Evolutionary conservation across 1,140 invertebrate species (phyloP), one percentile per base, ranked within the genome.

Genomic region (Brachionus paranguensis): DNA sequence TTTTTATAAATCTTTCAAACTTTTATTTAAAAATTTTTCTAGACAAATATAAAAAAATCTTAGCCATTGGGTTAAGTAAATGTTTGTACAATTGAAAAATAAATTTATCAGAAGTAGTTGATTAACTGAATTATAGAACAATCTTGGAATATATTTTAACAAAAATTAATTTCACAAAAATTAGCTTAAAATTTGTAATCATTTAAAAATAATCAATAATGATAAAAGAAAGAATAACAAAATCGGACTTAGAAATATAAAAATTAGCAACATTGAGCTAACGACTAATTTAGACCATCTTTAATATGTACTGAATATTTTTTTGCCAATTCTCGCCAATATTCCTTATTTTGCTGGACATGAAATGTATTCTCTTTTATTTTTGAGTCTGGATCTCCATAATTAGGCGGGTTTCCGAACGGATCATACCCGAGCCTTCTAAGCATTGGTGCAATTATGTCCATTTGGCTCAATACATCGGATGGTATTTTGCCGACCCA

Each of bases 401-500:
- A 99, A 87, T 93, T 92, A 50, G 96, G 96, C 70, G 95, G 95
- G 91, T 97, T 97, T 86, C 93, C 93, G 87, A 94, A 93, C 37
- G 96, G 95, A 92, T 97, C 95, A 90, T 98, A 98, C 76, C 96
- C 96, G 65, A 98, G 91, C 65, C 86, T 92, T 27, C 93, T 92
- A 53, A 96, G 92, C 95, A 97, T 97, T 55, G 96, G 96, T 74
- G 96, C 96, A 85, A 97, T 93, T 84, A 93, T 92, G 2, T 93
- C 93, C 95, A 97, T 96, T 88, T 97, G 94, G 85, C 91, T 91
- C 45, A 96, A 92, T 33, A 97, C 95, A 89, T 98, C 95, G 12
- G 93, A 91, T 29, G 96, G 96, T 87, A 98, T 93, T 85, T 94
- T 91, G 45, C 94, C 95, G 41, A 97, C 96, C 97, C 97, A 99